These are phyloP conservation scores for Romanogobio albipinnatus DNA, from an alignment of 2,113 vertebrate genomes.

Conservation along the genomic window DNA sequence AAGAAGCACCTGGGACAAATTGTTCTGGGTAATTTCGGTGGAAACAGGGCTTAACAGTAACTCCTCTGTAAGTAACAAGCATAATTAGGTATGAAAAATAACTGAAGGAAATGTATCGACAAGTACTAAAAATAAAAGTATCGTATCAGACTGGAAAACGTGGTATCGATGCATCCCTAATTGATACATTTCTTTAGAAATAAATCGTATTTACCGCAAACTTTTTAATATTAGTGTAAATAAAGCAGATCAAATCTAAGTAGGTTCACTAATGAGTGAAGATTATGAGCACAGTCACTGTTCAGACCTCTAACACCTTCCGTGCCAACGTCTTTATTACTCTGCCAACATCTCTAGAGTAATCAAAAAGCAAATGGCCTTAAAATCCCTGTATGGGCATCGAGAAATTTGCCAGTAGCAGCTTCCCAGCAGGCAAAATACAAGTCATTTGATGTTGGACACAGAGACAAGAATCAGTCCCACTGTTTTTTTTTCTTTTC, in stretches of 20 bases:
- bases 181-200: not conserved
- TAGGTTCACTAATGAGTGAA: slow-evolving; percentile 2
- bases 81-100: too few species aligned
- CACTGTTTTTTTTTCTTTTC: not conserved
- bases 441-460: not conserved
- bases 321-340: not conserved
- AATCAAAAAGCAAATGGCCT: not conserved
- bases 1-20: too few species aligned
- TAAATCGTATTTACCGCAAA: not conserved
- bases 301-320: not conserved
- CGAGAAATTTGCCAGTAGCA: not conserved
- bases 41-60: too few species aligned
- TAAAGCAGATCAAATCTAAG: not conserved
- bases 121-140: too few species aligned
- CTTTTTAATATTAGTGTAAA: not conserved
- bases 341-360: slow-evolving; percentile 12
- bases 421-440: slow-evolving; percentile 5
- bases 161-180: too few species aligned
- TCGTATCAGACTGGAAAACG: too few species aligned
- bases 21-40: too few species aligned
- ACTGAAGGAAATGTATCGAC: too few species aligned
- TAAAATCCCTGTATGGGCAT: not conserved
- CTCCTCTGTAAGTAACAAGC: too few species aligned
- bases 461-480: not conserved
- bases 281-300: not conserved